Percentiles rank a stretch among this genome's conserved stretches.
phyloP scores from a whole-genome alignment of 2,113 vertebrate species.

The Proteles cristata region DNA sequence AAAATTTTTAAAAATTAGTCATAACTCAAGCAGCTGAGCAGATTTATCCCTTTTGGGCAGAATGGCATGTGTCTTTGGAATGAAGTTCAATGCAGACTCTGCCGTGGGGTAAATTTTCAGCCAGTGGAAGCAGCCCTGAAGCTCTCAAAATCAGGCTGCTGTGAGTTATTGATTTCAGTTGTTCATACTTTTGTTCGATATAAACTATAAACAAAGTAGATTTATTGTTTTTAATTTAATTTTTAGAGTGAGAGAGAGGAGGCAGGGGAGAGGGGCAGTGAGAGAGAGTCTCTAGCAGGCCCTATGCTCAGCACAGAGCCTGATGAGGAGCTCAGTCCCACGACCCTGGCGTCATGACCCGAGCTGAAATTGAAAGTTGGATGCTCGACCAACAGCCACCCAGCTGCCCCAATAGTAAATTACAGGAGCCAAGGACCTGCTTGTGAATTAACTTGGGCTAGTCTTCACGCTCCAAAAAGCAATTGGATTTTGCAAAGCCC shows the following conservation, averaged over 20 bases:
- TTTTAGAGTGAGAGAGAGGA: too few species aligned
- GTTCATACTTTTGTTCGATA: conserved; percentile 53
- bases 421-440: conserved; percentile 60
- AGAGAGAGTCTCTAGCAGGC: too few species aligned
- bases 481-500: conserved; percentile 60
- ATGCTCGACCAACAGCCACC: too few species aligned
- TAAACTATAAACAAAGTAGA: conserved; percentile 74
- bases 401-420: not conserved
- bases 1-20: conserved; percentile 21
- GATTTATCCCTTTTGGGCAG: conserved; percentile 53
- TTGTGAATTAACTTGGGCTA: conserved; percentile 49
- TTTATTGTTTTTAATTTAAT: too few species aligned
- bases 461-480: conserved; percentile 69
- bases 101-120: not conserved
- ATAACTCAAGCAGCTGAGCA: conserved; percentile 14
- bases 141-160: conserved; percentile 25
- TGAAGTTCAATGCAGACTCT: not conserved
- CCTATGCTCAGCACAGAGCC: too few species aligned
- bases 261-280: too few species aligned
- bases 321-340: too few species aligned
- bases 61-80: conserved; percentile 20
- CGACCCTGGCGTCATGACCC: too few species aligned
- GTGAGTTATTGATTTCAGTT: conserved; percentile 58
- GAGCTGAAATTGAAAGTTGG: too few species aligned
- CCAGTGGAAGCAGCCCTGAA: conserved; percentile 21